These are phyloP conservation scores for Galleria mellonella DNA, from an alignment of 1,140 invertebrate species.

Conservation along the genomic window DNA sequence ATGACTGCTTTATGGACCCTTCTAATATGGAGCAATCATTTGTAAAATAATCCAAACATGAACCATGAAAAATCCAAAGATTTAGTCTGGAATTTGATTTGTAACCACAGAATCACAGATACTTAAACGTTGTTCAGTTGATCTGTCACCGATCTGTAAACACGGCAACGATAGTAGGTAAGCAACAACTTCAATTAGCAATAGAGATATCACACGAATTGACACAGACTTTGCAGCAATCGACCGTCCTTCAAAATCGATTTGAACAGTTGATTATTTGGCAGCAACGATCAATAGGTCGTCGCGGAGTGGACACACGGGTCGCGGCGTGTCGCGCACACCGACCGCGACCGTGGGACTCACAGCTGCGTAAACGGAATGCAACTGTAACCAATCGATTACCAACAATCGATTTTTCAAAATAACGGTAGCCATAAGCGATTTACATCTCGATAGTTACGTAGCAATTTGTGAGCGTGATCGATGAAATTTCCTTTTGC, in stretches of 20 bases:
- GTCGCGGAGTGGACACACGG: constrained; percentile 27
- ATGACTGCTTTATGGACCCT: no score
- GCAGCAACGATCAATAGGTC: constrained; percentile 12
- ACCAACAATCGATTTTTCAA: constrained; percentile 61
- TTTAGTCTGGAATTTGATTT: no score
- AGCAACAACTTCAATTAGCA: constrained; percentile 14
- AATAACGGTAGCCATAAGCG: constrained; percentile 59
- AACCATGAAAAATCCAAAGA: no score
- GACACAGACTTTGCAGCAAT: constrained; percentile 29
- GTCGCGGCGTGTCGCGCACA: constrained; percentile 16
- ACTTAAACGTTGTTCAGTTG: no score
- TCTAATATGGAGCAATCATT: no score
- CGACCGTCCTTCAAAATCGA: constrained; percentile 43
- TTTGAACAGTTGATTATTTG: constrained; percentile 50
- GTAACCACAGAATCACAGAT: no score
- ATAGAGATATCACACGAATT: constrained; percentile 23
- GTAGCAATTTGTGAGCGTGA: constrained; percentile 62
- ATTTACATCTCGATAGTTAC: constrained; percentile 65
- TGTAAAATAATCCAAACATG: no score
- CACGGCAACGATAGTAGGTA: no score
- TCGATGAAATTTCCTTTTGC: constrained; percentile 62
- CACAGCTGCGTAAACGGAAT: constrained; percentile 51
- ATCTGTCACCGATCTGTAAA: no score
- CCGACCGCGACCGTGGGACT: constrained; percentile 56
- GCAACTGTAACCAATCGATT: constrained; percentile 63